These are phyloP conservation scores for Drosophila repletoides DNA, from an alignment of 1,140 invertebrate genomes.

Conservation along the genomic window DNA sequence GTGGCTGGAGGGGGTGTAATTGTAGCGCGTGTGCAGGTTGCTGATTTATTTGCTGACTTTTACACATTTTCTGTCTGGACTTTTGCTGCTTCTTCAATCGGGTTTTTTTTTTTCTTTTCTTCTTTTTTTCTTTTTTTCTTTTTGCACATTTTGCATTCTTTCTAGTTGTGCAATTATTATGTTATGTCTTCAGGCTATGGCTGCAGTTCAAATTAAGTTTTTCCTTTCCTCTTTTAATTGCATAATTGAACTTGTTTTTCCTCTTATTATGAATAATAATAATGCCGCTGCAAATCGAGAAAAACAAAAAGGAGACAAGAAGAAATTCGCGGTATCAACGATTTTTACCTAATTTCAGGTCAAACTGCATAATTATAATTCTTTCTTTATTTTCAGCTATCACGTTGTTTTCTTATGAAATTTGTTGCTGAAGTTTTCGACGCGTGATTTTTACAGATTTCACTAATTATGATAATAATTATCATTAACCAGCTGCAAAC, in stretches of 20 bases:
- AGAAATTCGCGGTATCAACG: not conserved
- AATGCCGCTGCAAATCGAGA: not conserved
- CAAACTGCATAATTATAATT: too few relatives aligned
- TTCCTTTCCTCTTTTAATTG: constrained; percentile 10
- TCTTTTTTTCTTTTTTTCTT: not conserved
- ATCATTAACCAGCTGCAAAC: too few relatives aligned
- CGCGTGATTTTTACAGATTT: too few relatives aligned
- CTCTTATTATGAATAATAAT: constrained; percentile 22
- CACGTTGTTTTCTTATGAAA: too few relatives aligned
- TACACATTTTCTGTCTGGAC: constrained; percentile 28
- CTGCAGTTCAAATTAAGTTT: not conserved
- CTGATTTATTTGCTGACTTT: constrained; percentile 62
- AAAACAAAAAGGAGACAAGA: not conserved
- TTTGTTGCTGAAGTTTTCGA: too few relatives aligned
- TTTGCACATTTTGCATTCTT: constrained; percentile 39
- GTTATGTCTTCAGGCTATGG: not conserved
- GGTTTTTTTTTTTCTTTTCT: too few relatives aligned
- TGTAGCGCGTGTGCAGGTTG: constrained; percentile 67
- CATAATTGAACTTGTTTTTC: constrained; percentile 32
- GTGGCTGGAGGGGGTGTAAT: not conserved
- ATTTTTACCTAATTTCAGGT: too few relatives aligned
- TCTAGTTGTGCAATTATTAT: constrained; percentile 27
- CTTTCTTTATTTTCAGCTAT: too few relatives aligned
- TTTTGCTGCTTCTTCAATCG: constrained; percentile 3
- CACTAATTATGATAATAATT: too few relatives aligned